phyloP scores from a whole-genome alignment of 2,797 vertebrate genomes.

The Erethizon dorsatum region DNA sequence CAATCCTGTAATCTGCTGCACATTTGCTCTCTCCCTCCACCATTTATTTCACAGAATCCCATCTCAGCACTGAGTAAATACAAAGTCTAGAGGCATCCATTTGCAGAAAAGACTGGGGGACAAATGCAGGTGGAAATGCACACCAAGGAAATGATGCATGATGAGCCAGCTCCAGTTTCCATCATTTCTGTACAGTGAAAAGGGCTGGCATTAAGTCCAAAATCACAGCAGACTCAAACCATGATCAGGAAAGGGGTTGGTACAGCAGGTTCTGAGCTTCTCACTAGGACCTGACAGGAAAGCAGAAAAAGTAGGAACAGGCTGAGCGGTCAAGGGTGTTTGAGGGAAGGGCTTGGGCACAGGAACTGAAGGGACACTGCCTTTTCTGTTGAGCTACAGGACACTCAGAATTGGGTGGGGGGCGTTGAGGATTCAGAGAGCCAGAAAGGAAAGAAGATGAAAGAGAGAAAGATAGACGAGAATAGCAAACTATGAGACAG shows the following conservation, averaged over 20 bases:
- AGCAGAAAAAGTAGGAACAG: background rate
- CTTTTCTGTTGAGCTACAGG: rapidly evolving
- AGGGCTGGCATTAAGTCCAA: rapidly evolving
- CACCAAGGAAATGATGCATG: rapidly evolving
- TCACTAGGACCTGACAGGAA: background rate
- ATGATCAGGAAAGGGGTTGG: rapidly evolving
- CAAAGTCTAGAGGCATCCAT: background rate
- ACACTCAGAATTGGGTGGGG: rapidly evolving
- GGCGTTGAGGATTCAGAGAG: rapidly evolving
- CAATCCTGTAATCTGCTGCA: background rate
- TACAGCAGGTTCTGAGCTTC: background rate
- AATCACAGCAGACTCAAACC: rapidly evolving
- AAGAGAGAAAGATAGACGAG: background rate
- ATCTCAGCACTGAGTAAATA: background rate
- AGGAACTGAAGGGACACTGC: rapidly evolving
- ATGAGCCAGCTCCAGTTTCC: background rate
- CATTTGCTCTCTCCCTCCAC: too few species aligned
- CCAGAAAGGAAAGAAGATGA: background rate
- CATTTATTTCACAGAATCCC: background rate
- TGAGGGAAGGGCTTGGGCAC: too few species aligned
- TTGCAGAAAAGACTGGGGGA: background rate
- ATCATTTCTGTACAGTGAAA: background rate
- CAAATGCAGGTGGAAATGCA: rapidly evolving
- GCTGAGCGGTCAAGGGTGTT: rapidly evolving
- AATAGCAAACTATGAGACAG: rapidly evolving